phyloP scores from a whole-genome alignment of 2,113 vertebrate species.

The Trogon melanurus region DNA sequence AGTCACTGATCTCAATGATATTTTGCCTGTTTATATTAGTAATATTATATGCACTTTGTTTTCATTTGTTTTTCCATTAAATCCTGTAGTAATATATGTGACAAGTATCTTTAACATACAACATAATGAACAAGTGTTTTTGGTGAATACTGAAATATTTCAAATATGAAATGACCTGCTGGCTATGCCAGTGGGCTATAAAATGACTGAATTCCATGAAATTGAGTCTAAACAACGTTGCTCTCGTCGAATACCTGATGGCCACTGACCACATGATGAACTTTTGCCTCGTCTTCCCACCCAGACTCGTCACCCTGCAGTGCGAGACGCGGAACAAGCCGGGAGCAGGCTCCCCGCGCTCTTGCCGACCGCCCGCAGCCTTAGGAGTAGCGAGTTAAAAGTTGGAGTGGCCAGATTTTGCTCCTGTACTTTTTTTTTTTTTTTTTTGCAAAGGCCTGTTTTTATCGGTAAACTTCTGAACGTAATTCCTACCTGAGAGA shows the following conservation, averaged over 20 bases:
- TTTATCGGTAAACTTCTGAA: neutral
- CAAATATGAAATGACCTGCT: neutral
- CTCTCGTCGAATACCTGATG: neutral
- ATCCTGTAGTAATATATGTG: neutral
- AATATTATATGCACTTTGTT: conserved; percentile 8
- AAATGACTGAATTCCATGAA: neutral
- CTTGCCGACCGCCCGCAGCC: neutral
- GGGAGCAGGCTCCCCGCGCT: neutral
- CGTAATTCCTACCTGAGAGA: neutral
- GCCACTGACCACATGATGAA: fast-evolving
- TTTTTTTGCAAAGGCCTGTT: neutral
- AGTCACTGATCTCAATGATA: neutral
- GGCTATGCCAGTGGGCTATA: neutral
- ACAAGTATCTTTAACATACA: neutral
- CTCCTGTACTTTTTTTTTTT: neutral
- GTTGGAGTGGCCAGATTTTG: neutral
- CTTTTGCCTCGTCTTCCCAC: neutral
- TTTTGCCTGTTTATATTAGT: neutral
- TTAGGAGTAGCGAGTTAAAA: fast-evolving
- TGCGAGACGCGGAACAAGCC: fast-evolving
- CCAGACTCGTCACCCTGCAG: neutral
- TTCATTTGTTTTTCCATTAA: conserved; percentile 41
- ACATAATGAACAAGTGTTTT: neutral
- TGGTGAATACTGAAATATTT: neutral
- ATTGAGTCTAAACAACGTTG: neutral